These are phyloP conservation scores for Varanus komodoensis DNA, from an alignment of 2,113 vertebrate species.

Conservation along the genomic window DNA sequence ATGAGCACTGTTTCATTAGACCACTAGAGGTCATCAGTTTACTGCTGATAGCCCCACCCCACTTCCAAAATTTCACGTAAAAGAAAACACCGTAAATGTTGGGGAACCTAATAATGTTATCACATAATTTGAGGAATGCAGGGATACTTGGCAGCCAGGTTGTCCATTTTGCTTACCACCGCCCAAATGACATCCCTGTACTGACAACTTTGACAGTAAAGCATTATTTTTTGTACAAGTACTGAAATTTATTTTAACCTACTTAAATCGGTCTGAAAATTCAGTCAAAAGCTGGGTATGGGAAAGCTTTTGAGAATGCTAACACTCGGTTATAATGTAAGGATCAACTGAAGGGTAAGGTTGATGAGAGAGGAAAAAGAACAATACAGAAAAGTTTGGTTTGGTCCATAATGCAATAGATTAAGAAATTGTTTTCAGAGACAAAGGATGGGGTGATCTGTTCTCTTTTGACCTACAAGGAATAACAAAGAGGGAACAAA, in stretches of 20 bases:
- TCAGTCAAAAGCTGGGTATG: background rate
- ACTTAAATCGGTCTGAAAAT: background rate
- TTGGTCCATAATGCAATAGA: background rate
- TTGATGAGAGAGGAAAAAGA: background rate
- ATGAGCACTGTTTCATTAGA: background rate
- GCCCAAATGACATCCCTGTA: background rate
- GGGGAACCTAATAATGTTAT: background rate
- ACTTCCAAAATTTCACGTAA: fast-evolving
- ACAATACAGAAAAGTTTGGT: background rate
- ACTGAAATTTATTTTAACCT: background rate
- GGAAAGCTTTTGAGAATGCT: too few relatives aligned
- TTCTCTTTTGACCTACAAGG: background rate
- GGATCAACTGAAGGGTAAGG: background rate
- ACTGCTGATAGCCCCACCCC: background rate
- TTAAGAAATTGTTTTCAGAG: background rate
- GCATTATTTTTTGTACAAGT: background rate
- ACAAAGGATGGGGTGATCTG: background rate
- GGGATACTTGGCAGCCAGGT: background rate
- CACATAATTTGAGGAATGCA: background rate
- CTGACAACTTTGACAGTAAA: background rate
- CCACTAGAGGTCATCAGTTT: conserved; percentile 10
- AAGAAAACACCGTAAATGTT: background rate
- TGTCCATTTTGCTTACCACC: background rate
- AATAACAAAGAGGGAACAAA: background rate
- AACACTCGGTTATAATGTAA: too few relatives aligned